Base-by-base conservation (phyloP, 2,113 vertebrate genomes). In the Notarius quadriscutis region DNA sequence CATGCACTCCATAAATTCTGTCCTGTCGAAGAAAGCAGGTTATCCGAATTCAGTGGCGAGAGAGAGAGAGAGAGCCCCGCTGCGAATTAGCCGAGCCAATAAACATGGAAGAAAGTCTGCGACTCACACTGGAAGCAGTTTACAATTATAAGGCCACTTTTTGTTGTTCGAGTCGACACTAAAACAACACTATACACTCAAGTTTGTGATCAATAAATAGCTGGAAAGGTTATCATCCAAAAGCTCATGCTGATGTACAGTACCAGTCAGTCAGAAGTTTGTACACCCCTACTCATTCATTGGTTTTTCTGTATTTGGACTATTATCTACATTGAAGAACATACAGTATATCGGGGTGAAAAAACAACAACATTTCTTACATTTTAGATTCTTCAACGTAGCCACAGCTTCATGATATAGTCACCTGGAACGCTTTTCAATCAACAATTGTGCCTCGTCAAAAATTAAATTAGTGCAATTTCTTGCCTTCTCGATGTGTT, bases 1-100 rank as follows among this genome's bases (percentile, higher is more conserved):
- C 87, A 83, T 62, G 41, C 15, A 74, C 84, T 63, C 57, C 53
- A 89, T 91, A 82, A 87, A 87, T 81, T 90, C 20, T 81, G 17
- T 27, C 50, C 80, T 34, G 87, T 84, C 67, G 82, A 82, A 51
- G 62, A 80, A 72, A 86, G 72, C 22, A 5, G 48, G 27, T 48
- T 81, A 78, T 88, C 60, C 62, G 81, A 84, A 87, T 86, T 30
- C 82, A 78, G 78, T 50, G 75, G 83, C 77, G 30, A 86, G 30
- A 34, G 51, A 84, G 25, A 78, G 30, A 86, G 30, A 34, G 51
- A 84, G 25, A 78, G 85, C 55, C 27, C 77, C 50, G 77, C 57
- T 86, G 84, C 62, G 65, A 84, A 90, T 86, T 81, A 75, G 62
- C 84, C 74, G 27, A 75, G 62, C 84, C 74, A 41, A 17, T 2